Conservation (phyloP, 2,888 invertebrate genomes). For the Drosophila prostipennis region DNA sequence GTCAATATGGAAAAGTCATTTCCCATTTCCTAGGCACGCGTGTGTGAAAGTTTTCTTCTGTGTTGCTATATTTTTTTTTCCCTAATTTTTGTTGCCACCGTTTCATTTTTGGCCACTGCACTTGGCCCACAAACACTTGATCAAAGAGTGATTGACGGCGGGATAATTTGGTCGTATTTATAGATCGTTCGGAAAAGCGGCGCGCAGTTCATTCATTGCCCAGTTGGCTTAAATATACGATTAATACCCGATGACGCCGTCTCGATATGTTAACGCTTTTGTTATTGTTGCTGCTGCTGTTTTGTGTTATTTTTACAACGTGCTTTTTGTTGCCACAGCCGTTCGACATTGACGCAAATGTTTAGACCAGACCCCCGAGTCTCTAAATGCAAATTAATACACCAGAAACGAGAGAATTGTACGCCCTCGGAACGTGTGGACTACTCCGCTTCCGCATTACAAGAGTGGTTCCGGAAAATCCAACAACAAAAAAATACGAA, state of each 20-base stretch:
- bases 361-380: slow-evolving; percentile 23
- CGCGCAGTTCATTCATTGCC: slow-evolving; percentile 38
- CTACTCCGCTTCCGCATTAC: slow-evolving; percentile 18
- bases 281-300: slow-evolving; percentile 24
- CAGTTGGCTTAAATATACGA: slow-evolving; percentile 24
- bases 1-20: slow-evolving; percentile 22
- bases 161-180: slow-evolving; percentile 32
- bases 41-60: slow-evolving; percentile 10
- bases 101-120: slow-evolving; percentile 18
- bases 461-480: slow-evolving; percentile 8
- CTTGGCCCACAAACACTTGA: slow-evolving; percentile 42
- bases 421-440: slow-evolving; percentile 27
- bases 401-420: slow-evolving; percentile 8
- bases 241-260: slow-evolving; percentile 25
- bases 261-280: slow-evolving; percentile 31
- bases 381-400: slow-evolving; percentile 17
- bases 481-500: not conserved
- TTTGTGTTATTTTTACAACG: slow-evolving; percentile 75
- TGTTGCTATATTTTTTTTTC: not conserved
- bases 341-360: slow-evolving; percentile 72
- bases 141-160: slow-evolving; percentile 28
- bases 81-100: too few species aligned
- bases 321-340: slow-evolving; percentile 53
- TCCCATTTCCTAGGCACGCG: slow-evolving; percentile 18
- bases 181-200: slow-evolving; percentile 19